Evolutionary conservation across 2,888 invertebrate genomes (phyloP).

Genomic region (Cryptocheilus praepositus): DNA sequence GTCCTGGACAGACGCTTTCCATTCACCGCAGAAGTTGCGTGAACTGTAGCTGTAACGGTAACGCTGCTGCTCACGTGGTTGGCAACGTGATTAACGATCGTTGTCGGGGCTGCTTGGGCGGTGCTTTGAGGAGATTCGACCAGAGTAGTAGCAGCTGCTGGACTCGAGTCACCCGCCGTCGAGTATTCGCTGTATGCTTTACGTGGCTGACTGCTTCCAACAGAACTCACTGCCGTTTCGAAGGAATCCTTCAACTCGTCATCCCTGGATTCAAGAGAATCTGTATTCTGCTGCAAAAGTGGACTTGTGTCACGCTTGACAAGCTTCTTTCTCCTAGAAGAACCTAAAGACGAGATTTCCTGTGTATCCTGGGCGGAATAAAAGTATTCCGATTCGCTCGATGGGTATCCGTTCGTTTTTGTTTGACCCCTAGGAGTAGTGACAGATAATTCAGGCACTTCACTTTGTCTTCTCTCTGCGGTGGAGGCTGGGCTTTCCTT

Average conservation of each 20-base stretch:
- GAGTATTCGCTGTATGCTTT: constrained; percentile 67
- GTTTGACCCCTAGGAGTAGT: constrained; percentile 68
- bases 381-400: constrained; percentile 64
- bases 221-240: constrained; percentile 76
- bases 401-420: constrained; percentile 66
- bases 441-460: constrained; percentile 68
- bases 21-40: constrained; percentile 68
- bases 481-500: constrained; percentile 50
- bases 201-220: constrained; percentile 68
- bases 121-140: constrained; percentile 59
- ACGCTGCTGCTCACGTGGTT: constrained; percentile 59
- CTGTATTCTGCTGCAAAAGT: constrained; percentile 75
- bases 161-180: constrained; percentile 60
- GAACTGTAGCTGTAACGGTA: constrained; percentile 75
- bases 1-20: constrained; percentile 70
- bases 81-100: constrained; percentile 71
- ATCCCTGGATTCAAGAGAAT: constrained; percentile 77
- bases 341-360: constrained; percentile 57
- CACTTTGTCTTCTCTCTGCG: constrained; percentile 59
- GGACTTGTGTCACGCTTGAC: constrained; percentile 69
- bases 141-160: constrained; percentile 54
- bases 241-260: constrained; percentile 78
- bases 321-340: constrained; percentile 64
- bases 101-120: constrained; percentile 65
- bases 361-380: constrained; percentile 62